Conservation (phyloP, 2,888 invertebrate species). For the Caenorhabditis sp. region DNA sequence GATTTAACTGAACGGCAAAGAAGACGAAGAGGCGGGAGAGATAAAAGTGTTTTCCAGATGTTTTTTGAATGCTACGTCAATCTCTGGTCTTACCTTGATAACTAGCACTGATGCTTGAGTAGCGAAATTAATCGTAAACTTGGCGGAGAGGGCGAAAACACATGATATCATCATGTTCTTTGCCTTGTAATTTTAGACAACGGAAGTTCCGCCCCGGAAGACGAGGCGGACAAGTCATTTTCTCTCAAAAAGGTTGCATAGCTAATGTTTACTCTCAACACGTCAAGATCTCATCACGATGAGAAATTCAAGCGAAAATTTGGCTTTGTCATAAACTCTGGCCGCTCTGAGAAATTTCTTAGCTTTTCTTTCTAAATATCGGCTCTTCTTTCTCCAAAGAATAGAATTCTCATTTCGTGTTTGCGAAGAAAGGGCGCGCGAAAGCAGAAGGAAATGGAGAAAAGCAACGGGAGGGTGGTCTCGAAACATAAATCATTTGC, state of each 20-base stretch:
- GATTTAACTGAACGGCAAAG: slow-evolving; percentile 4
- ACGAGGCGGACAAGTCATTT: slow-evolving; percentile 3
- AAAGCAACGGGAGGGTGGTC: slow-evolving; percentile 1
- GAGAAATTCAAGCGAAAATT: slow-evolving; percentile 40
- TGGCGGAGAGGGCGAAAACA: slow-evolving; percentile 17
- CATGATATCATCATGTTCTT: slow-evolving; percentile 49
- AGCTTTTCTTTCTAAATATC: no score
- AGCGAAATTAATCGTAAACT: slow-evolving; percentile 36
- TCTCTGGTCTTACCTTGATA: slow-evolving; percentile 6
- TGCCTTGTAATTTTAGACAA: background rate
- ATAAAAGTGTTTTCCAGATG: slow-evolving; percentile 9
- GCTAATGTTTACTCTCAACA: slow-evolving; percentile 33
- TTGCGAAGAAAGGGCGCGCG: slow-evolving; percentile 3
- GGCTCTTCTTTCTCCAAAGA: no score
- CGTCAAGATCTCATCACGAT: slow-evolving; percentile 34
- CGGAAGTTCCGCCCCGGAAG: slow-evolving; percentile 2
- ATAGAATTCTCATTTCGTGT: background rate
- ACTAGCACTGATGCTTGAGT: slow-evolving; percentile 10
- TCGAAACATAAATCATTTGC: slow-evolving; percentile 27
- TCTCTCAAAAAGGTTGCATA: slow-evolving; percentile 20
- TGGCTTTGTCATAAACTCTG: slow-evolving; percentile 3
- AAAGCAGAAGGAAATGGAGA: background rate
- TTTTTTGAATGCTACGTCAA: background rate
- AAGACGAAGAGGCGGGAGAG: background rate
- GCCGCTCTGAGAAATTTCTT: background rate